Base-by-base conservation (phyloP, 1,140 invertebrate species). In the Drosophila mojavensis region DNA sequence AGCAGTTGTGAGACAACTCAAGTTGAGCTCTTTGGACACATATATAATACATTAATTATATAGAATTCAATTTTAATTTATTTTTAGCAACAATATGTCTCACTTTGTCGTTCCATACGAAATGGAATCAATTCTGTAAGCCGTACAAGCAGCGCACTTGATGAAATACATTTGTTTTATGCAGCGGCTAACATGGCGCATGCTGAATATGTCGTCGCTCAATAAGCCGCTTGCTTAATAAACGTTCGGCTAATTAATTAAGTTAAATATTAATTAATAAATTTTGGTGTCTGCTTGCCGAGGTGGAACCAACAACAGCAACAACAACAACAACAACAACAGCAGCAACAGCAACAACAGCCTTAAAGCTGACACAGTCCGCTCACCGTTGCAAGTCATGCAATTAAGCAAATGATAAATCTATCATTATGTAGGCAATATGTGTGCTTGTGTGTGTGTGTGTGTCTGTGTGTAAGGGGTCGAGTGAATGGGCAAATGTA, bases 331-430 rank as follows among this genome's bases (percentile, higher is more conserved):
- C 45, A 41, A 17, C 13, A 30, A 26, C 30, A 55, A 10, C 30
- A 33, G 3, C 45, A 41, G 24, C 13, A 30, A 26, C 30, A 55
- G 4, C 30, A 36, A 1, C 45, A 41, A 24, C 33, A 54, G 73
- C 58, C 59, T 81, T 75, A 61, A 55, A 64, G 62, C 74, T 66
- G 56, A 71, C 55, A 36, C 6, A 10, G 33, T 30, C 28, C 4
- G 41, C 71, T 39, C 39, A 45, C 56, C 71, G 65, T 61, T 68
- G 69, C 79, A 70, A 63, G 68, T 60, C 74, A 78, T 67, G 69
- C 82, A 78, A 85, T 85, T 85, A 86, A 74, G 68, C 78, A 81
- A 83, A 85, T 84, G 81, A 85, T 84, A 75, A 78, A 84, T 84
- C 67, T 80, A 84, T 85, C 77, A 80, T 83, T 75, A 54, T 51